Conservation (phyloP, 2,797 vertebrate genomes). For the Cryptoprocta ferox region DNA sequence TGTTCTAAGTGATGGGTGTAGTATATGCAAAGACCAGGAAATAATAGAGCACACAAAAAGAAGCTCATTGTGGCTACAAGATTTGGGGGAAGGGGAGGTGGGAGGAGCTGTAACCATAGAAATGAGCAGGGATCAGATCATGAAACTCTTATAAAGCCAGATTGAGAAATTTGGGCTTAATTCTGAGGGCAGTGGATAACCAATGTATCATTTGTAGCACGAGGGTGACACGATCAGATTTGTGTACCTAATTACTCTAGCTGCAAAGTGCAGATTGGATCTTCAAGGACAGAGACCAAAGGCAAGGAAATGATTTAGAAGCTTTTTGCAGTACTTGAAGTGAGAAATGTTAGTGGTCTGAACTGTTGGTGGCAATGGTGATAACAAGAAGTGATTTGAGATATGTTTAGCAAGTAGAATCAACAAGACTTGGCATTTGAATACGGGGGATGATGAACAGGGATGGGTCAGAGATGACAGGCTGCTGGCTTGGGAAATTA, state of each 20-base stretch:
- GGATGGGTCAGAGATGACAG: background rate
- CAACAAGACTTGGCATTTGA: constrained; percentile 4
- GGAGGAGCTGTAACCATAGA: background rate
- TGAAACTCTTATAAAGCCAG: background rate
- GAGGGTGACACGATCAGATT: background rate
- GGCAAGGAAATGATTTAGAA: background rate
- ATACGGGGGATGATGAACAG: background rate
- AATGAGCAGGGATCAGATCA: background rate
- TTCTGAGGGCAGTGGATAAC: background rate
- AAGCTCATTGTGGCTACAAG: background rate
- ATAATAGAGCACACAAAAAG: background rate
- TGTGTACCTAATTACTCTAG: background rate
- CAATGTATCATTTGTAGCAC: background rate
- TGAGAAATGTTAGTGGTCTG: background rate
- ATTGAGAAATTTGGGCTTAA: constrained; percentile 42
- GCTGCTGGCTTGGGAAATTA: background rate
- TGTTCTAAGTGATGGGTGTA: background rate
- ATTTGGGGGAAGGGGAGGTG: background rate
- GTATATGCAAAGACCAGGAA: constrained; percentile 16
- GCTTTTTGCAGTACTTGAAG: background rate
- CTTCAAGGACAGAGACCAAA: background rate
- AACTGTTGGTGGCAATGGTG: background rate
- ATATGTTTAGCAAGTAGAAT: background rate
- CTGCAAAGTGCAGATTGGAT: background rate
- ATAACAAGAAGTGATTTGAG: background rate